Conservation (phyloP, 2,797 vertebrate species). For the Hydrocynus forskahlii region DNA sequence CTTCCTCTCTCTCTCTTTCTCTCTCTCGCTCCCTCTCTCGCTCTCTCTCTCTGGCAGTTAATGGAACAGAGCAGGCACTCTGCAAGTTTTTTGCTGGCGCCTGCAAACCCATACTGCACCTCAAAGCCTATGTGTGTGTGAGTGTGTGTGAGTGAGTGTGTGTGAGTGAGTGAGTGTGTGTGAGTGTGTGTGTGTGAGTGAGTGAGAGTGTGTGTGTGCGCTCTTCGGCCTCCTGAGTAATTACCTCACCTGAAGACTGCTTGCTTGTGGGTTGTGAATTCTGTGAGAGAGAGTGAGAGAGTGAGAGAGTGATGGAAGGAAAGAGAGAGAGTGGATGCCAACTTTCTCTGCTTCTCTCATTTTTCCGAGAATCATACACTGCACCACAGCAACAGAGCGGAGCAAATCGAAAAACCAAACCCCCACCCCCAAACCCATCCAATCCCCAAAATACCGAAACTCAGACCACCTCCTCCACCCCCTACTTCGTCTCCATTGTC, state of each 20-base stretch:
- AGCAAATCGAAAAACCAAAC: constrained; percentile 43
- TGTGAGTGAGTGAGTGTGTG: constrained; percentile 59
- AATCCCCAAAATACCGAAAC: constrained; percentile 38
- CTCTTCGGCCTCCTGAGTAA: constrained; percentile 73
- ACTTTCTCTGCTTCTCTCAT: neutral
- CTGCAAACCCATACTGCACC: constrained; percentile 62
- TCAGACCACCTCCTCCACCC: constrained; percentile 35
- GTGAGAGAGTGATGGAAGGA: neutral
- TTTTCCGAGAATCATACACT: constrained; percentile 22
- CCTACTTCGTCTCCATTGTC: constrained; percentile 50
- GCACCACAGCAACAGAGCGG: constrained; percentile 46
- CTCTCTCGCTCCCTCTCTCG: neutral
- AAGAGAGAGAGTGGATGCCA: constrained; percentile 1
- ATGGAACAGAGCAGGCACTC: constrained; percentile 33
- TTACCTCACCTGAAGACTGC: constrained; percentile 78
- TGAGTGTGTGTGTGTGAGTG: constrained; percentile 68
- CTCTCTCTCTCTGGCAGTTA: constrained; percentile 29
- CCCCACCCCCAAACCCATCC: constrained; percentile 1
- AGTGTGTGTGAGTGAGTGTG: constrained; percentile 38
- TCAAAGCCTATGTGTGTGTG: constrained; percentile 74
- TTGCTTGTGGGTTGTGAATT: constrained; percentile 65
- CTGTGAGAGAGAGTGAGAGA: constrained; percentile 39
- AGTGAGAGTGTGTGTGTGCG: constrained; percentile 31
- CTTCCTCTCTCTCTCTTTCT: neutral
- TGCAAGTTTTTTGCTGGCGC: constrained; percentile 71